phyloP scores from a whole-genome alignment of 2,888 invertebrate genomes.

The Geotrupes spiniger region DNA sequence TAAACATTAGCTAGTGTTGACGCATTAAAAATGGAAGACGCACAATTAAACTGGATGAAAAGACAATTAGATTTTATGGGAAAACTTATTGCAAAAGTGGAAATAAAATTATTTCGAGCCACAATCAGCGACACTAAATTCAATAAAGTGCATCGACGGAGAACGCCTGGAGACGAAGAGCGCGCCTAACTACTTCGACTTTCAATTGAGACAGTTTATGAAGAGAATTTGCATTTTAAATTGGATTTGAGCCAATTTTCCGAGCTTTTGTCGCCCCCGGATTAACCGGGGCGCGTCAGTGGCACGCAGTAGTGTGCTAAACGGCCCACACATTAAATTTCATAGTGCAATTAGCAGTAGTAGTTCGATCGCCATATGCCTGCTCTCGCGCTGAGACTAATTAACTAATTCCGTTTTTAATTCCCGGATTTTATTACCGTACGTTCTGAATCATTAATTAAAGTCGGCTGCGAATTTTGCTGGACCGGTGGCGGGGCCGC shows the following conservation, averaged over 20 bases:
- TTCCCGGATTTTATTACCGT: slow-evolving; percentile 2
- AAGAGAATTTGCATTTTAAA: slow-evolving; percentile 45
- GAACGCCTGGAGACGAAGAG: slow-evolving; percentile 15
- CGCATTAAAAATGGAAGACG: no score
- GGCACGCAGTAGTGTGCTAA: neutral
- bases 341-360: slow-evolving; percentile 26
- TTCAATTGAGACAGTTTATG: slow-evolving; percentile 35
- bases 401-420: slow-evolving; percentile 12
- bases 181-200: slow-evolving; percentile 31
- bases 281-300: slow-evolving; percentile 25
- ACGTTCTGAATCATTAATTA: neutral
- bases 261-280: slow-evolving; percentile 42
- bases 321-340: slow-evolving; percentile 26
- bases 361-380: slow-evolving; percentile 18
- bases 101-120: no score
- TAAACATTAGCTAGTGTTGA: no score
- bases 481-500: no score
- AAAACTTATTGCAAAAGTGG: no score
- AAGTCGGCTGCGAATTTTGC: neutral
- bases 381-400: slow-evolving; percentile 8
- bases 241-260: slow-evolving; percentile 47
- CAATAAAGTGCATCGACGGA: neutral
- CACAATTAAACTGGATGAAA: no score
- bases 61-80: no score
- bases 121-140: no score